Percentiles rank a stretch among this genome's conserved stretches.
Conservation (phyloP, 1,140 invertebrate species). For the Trichoplusia ni region DNA sequence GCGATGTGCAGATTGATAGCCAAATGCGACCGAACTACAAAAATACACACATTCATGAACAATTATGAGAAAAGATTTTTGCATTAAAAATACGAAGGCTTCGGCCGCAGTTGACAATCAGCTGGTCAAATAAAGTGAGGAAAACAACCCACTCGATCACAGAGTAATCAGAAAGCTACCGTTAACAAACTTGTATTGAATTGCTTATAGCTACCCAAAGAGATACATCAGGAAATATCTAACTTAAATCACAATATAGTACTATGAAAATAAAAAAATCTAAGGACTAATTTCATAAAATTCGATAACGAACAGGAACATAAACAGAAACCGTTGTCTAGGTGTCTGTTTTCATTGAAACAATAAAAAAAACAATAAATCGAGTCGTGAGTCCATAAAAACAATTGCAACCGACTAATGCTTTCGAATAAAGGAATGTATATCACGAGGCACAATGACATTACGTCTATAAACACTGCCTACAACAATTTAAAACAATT, state of each 20-base stretch:
- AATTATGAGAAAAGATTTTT: too few relatives aligned
- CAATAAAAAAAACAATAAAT: too few relatives aligned
- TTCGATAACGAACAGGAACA: background rate
- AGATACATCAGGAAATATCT: background rate
- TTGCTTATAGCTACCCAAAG: background rate
- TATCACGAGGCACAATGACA: too few relatives aligned
- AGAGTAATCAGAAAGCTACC: slow-evolving; percentile 14
- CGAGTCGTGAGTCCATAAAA: too few relatives aligned
- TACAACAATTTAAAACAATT: too few relatives aligned
- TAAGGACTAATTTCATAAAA: background rate
- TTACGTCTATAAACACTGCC: too few relatives aligned
- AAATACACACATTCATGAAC: too few relatives aligned
- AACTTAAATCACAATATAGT: background rate
- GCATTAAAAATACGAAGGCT: too few relatives aligned
- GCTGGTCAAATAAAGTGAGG: background rate
- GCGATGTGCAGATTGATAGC: slow-evolving; percentile 5
- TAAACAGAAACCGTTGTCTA: too few relatives aligned
- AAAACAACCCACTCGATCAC: background rate
- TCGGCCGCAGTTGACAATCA: slow-evolving; percentile 9
- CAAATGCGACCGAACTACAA: background rate
- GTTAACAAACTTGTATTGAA: background rate
- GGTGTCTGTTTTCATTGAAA: too few relatives aligned
- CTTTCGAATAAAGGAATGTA: too few relatives aligned
- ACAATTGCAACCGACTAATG: too few relatives aligned
- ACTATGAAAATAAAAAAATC: background rate